Conservation (phyloP, 1,140 invertebrate species). For the Venturia canescens region DNA sequence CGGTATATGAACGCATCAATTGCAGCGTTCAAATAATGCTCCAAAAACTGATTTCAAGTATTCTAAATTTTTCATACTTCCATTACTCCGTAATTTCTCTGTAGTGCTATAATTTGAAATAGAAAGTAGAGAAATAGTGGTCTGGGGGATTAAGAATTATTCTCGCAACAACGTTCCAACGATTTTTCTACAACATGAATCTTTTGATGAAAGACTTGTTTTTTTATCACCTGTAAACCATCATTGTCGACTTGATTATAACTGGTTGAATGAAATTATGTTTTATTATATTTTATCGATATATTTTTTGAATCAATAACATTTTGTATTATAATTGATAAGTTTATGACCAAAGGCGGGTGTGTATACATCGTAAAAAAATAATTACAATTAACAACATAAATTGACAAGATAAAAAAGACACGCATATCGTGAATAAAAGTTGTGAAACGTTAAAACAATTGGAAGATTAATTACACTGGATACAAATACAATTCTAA, state of each 20-base stretch:
- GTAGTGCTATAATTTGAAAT: too few species aligned
- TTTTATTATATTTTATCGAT: too few species aligned
- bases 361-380: background rate
- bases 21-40: background rate
- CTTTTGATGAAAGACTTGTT: too few species aligned
- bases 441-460: constrained; percentile 6
- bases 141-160: too few species aligned
- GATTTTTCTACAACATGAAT: too few species aligned
- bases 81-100: too few species aligned
- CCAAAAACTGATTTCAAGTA: background rate
- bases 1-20: background rate
- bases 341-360: background rate
- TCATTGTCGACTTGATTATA: too few species aligned
- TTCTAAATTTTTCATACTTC: background rate
- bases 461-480: constrained; percentile 5
- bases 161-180: too few species aligned
- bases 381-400: background rate
- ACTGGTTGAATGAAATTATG: too few species aligned
- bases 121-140: too few species aligned
- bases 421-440: constrained; percentile 7
- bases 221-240: too few species aligned
- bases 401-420: background rate
- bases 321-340: background rate
- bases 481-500: background rate
- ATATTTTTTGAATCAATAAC: background rate